These are phyloP conservation scores for Apteryx owenii DNA, from an alignment of 2,113 vertebrate genomes.

Conservation along the genomic window DNA sequence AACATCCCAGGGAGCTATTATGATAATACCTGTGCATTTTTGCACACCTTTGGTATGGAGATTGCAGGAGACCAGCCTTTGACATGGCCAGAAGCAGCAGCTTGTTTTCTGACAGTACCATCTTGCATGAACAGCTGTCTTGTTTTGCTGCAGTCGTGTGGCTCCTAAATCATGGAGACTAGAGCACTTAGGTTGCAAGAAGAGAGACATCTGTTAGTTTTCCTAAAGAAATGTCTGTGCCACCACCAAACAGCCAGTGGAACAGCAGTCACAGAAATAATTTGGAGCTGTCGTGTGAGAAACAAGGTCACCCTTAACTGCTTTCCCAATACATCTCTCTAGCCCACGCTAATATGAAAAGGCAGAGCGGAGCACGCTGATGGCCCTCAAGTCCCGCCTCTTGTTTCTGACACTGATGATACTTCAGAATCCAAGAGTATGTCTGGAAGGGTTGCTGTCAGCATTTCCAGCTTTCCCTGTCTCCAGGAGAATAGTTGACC, in stretches of 20 bases:
- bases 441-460: neutral
- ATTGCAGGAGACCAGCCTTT: accelerated
- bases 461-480: neutral
- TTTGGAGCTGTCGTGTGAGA: neutral
- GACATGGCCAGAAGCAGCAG: neutral
- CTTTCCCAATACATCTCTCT: neutral
- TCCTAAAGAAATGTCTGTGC: neutral
- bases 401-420: neutral
- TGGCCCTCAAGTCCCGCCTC: neutral
- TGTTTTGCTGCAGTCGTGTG: neutral
- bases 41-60: neutral
- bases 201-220: neutral
- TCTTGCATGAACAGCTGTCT: accelerated
- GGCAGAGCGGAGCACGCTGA: neutral
- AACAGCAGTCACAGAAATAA: neutral
- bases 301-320: neutral
- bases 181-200: neutral
- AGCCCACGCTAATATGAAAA: neutral
- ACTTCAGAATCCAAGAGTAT: neutral
- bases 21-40: neutral
- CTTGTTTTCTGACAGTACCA: accelerated
- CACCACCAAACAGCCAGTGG: neutral
- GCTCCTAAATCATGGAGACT: neutral
- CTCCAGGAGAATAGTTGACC: neutral
- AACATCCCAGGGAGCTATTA: neutral